Conservation (phyloP, 2,113 vertebrate genomes). For the Hydrolagus affinis region DNA sequence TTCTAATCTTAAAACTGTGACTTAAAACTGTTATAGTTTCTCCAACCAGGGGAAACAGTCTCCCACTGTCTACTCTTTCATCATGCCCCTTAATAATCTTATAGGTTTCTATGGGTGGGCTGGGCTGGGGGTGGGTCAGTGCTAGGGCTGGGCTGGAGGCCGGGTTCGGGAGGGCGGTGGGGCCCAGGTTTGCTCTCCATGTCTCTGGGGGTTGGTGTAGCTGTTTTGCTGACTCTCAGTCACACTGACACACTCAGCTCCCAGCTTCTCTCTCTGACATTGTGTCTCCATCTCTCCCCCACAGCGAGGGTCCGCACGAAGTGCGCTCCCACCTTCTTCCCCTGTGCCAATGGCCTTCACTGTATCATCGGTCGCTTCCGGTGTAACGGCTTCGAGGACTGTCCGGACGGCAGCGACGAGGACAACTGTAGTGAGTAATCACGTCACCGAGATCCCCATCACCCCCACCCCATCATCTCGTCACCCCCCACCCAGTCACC, state of each 20-base stretch:
- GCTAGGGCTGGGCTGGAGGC: too few species aligned
- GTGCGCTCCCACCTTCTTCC: slow-evolving; percentile 84
- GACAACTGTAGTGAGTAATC: slow-evolving; percentile 91
- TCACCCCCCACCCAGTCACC: not conserved
- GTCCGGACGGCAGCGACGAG: slow-evolving; percentile 89
- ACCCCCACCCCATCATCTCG: not conserved
- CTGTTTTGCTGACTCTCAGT: slow-evolving; percentile 23
- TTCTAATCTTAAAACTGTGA: too few species aligned
- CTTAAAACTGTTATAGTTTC: too few species aligned
- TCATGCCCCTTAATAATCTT: too few species aligned
- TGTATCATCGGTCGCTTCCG: slow-evolving; percentile 95
- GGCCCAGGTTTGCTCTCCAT: not conserved
- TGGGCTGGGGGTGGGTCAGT: too few species aligned
- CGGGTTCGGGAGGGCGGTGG: too few species aligned
- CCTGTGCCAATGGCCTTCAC: slow-evolving; percentile 82
- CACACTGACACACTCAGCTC: not conserved
- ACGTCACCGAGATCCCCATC: too few species aligned
- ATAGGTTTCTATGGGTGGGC: too few species aligned
- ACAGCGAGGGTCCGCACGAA: slow-evolving; percentile 82
- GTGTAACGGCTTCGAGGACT: slow-evolving; percentile 89
- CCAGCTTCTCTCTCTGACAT: not conserved
- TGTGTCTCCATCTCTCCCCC: slow-evolving; percentile 34
- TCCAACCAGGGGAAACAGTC: too few species aligned
- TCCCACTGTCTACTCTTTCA: too few species aligned
- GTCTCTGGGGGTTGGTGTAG: not conserved